phyloP scores from a whole-genome alignment of 2,888 invertebrate genomes.

The Heliconius erato region DNA sequence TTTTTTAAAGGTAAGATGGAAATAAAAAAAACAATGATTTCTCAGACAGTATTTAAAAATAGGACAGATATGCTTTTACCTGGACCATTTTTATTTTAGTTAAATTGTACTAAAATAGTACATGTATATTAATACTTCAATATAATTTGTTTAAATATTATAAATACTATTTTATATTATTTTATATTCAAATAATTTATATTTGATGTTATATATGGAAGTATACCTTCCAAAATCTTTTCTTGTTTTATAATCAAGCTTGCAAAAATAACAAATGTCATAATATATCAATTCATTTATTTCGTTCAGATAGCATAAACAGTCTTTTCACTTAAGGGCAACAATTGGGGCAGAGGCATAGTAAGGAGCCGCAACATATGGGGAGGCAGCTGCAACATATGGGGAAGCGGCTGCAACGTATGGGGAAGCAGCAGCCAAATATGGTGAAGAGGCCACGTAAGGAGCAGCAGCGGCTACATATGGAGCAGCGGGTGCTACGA shows the following conservation, averaged over 20 bases:
- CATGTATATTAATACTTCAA: no score
- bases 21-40: no score
- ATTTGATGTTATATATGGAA: not conserved
- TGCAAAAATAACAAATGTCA: not conserved
- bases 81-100: not conserved
- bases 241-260: not conserved
- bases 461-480: slow-evolving; percentile 54
- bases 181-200: not conserved
- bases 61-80: not conserved
- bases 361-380: slow-evolving; percentile 52
- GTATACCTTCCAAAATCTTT: not conserved
- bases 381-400: not conserved
- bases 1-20: not conserved
- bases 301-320: not conserved
- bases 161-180: not conserved
- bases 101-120: not conserved
- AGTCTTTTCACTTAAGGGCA: slow-evolving; percentile 60
- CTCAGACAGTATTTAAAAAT: not conserved
- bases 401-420: slow-evolving; percentile 61
- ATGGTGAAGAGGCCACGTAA: slow-evolving; percentile 59
- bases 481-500: slow-evolving; percentile 53
- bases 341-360: slow-evolving; percentile 69
- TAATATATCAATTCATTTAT: slow-evolving; percentile 8
- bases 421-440: slow-evolving; percentile 65
- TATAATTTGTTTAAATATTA: no score